Conservation (phyloP, 2,888 invertebrate genomes). For the Priocnemis perturbator region DNA sequence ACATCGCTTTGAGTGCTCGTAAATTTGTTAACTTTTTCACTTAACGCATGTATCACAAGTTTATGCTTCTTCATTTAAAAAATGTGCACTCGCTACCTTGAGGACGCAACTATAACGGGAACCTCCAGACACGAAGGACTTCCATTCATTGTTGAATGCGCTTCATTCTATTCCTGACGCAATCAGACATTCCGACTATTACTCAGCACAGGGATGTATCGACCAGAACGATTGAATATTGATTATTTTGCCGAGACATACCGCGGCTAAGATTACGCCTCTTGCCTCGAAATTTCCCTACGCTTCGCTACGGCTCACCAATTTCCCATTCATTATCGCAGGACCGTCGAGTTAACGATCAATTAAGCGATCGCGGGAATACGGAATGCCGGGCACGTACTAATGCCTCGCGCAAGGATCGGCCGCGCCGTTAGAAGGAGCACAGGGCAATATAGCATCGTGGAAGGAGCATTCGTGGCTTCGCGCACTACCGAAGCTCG, state of each 20-base stretch:
- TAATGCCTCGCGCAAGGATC: constrained; percentile 47
- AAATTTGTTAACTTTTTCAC: too few species aligned
- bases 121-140: too few species aligned
- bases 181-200: neutral
- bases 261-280: constrained; percentile 10
- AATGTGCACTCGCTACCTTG: too few species aligned
- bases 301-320: constrained; percentile 23
- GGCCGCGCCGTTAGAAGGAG: constrained; percentile 43
- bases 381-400: constrained; percentile 64
- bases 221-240: constrained; percentile 22
- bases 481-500: neutral
- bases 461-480: constrained; percentile 4
- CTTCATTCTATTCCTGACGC: neutral
- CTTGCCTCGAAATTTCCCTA: constrained; percentile 28
- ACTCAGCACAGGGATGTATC: neutral
- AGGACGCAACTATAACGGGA: too few species aligned
- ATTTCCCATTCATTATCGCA: constrained; percentile 58
- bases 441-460: constrained; percentile 15
- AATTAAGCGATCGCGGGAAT: constrained; percentile 64
- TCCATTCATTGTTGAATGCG: too few species aligned
- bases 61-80: too few species aligned
- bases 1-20: too few species aligned
- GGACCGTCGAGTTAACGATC: constrained; percentile 64
- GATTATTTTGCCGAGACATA: constrained; percentile 37
- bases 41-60: too few species aligned